Base-by-base conservation (phyloP, 2,113 vertebrate species). In the Leuciscus idus region DNA sequence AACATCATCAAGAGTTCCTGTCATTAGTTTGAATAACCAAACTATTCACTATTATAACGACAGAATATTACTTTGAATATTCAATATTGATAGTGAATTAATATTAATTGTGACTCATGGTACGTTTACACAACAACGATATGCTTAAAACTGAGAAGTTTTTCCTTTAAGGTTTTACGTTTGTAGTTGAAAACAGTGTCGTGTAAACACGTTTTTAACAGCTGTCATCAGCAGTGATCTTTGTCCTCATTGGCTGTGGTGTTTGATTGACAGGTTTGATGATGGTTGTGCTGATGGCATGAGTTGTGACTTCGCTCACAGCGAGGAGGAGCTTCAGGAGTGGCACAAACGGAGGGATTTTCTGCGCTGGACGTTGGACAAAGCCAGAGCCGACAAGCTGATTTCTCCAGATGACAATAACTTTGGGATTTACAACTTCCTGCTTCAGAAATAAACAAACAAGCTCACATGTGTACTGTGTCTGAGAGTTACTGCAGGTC, bases 371-470 rank as follows among this genome's bases (percentile, higher is more conserved):
- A 97, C 96, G 89, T 91, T 99, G 89, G 95, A 95, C 91, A 97
- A 95, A 93, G 98, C 98, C 77, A 95, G 97, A 74, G 96, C 96
- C 26, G 98, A 99, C 90, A 96, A 95, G 96, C 96, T 99, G 52
- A 94, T 99, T 84, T 96, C 96, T 85, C 96, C 96, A 0, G 94
- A 92, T 43, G 97, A 99, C 19, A 90, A 94, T 0, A 95, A 99
- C 95, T 99, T 99, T 0, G 98, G 98, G 90, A 99, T 97, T 93
- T 99, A 97, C 93, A 99, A 96, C 94, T 99, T 98, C 93, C 91
- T 99, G 87, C 94, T 99, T 89, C 92, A 95, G 86, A 95, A 97
- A 81, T 94, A 87, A 43, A 62, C 66, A 59, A n/a, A 83, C 73
- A 48, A 19, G 59, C 19, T 11, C 6, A 10, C 15, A 10, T 21